Conservation (phyloP, 2,888 invertebrate species). For the Carcina quercana region DNA sequence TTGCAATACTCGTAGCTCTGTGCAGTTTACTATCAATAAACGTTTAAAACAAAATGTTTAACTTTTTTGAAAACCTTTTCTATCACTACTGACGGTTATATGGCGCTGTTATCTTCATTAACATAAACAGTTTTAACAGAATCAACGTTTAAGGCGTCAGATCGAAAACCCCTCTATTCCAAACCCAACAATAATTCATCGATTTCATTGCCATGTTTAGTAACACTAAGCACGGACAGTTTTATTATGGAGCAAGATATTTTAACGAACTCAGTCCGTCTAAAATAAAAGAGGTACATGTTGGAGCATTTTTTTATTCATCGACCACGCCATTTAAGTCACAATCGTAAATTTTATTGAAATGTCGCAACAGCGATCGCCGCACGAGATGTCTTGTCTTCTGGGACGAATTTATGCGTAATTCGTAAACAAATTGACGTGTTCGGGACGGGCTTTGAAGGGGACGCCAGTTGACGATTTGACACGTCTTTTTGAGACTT, state of each 20-base stretch:
- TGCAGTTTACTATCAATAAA: too few relatives aligned
- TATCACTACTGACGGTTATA: too few relatives aligned
- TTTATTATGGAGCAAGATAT: conserved; percentile 64
- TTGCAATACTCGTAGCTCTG: too few relatives aligned
- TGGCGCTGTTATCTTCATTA: too few relatives aligned
- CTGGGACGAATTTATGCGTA: conserved; percentile 72
- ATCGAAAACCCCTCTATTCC: too few relatives aligned
- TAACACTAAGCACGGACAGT: conserved; percentile 50
- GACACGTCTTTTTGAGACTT: conserved; percentile 58
- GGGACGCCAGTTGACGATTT: conserved; percentile 49
- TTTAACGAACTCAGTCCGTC: conserved; percentile 66
- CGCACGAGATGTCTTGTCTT: conserved; percentile 69
- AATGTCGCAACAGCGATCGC: conserved; percentile 71
- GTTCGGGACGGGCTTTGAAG: conserved; percentile 57
- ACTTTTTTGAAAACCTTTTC: too few relatives aligned
- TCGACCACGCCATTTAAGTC: conserved; percentile 70
- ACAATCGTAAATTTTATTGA: conserved; percentile 75
- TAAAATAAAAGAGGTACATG: conserved; percentile 66
- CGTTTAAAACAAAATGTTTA: too few relatives aligned
- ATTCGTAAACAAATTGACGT: conserved; percentile 74
- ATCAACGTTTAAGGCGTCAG: too few relatives aligned
- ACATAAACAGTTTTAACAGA: too few relatives aligned
- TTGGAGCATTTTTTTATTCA: conserved; percentile 55
- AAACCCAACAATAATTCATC: conserved; percentile 42
- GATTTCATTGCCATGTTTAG: conserved; percentile 49